Base-by-base conservation (phyloP, 2,888 invertebrate genomes). In the Drosophila atroscutellata region DNA sequence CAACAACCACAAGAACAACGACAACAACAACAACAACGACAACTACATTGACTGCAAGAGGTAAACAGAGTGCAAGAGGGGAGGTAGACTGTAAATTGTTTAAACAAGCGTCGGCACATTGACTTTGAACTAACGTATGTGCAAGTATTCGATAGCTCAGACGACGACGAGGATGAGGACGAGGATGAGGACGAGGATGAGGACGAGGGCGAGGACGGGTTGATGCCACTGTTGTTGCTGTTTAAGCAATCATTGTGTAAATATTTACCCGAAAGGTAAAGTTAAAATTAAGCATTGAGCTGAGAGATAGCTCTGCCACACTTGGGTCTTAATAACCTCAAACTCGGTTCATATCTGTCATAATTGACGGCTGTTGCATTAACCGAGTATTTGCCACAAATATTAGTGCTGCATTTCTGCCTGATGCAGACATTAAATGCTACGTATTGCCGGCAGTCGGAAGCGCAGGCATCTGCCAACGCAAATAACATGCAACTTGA, bases 41-140 rank as follows among this genome's bases (percentile, higher is more conserved):
- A 30, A 42, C 42, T 15, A 18, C 9, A 54, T 6, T 11, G 45
- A 36, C 49, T 36, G 30, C 37, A 18, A 9, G 37, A 30, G 58
- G 50, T 20, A 13, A 42, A 39, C 34, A 52, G 30, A 24, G 51
- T 20, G 18, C 3, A 20, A 37, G n/a, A 1, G n/a, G n/a, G 5
- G 26, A 8, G 30, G 32, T 1, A 37, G 80, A 50, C 72, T 76
- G 88, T 86, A 85, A 89, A 86, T 78, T 86, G 88, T 85, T 82
- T 82, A 89, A 84, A 89, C 85, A 86, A 82, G 82, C 82, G 75
- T 72, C 85, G 89, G 89, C 79, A 72, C 37, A 64, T 67, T 79
- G 79, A 72, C 85, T 89, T 85, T 85, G 89, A 85, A 83, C 81
- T 72, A 61, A n/a, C 39, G 56, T 32, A 36, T 37, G 47, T 67